A percentile compares a stretch with the other conserved stretches of the same genome.
phyloP scores from a whole-genome alignment of 1,140 invertebrate genomes.

The Drosophila fuyamai region DNA sequence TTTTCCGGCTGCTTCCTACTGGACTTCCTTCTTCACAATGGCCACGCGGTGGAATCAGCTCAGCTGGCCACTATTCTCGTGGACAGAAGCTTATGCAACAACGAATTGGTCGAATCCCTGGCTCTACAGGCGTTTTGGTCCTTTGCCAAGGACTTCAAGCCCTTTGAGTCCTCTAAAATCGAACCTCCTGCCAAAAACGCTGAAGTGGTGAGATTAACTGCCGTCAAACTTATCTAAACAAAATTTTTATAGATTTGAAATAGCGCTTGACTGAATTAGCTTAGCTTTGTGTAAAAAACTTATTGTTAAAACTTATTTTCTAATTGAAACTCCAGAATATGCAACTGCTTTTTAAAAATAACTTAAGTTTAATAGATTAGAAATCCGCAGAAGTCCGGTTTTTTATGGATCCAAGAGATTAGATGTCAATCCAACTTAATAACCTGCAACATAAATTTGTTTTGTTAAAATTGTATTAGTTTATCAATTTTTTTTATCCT shows the following conservation, averaged over 20 bases:
- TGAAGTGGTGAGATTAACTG: slow-evolving; percentile 31
- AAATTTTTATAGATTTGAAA: not conserved
- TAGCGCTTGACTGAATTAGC: not conserved
- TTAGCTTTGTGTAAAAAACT: no score
- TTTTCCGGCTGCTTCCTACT: slow-evolving; percentile 93
- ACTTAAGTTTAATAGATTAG: no score
- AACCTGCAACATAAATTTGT: no score
- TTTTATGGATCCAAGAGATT: no score
- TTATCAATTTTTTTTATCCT: no score
- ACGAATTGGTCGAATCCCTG: slow-evolving; percentile 90
- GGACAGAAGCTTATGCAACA: slow-evolving; percentile 94
- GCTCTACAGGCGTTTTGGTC: slow-evolving; percentile 91
- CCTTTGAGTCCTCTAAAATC: slow-evolving; percentile 68
- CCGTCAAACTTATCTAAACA: not conserved
- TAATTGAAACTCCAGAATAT: not conserved
- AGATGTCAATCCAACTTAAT: no score
- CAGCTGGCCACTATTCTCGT: slow-evolving; percentile 88
- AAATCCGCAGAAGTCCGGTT: no score
- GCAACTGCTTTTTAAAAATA: no score
- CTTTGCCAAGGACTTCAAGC: slow-evolving; percentile 87
- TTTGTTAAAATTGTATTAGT: no score
- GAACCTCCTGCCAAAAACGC: slow-evolving; percentile 27
- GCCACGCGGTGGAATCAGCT: slow-evolving; percentile 89
- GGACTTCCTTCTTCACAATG: slow-evolving; percentile 90
- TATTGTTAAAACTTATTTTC: no score